These are phyloP conservation scores for Colletes collaris DNA, from an alignment of 2,888 invertebrate genomes.

Conservation along the genomic window DNA sequence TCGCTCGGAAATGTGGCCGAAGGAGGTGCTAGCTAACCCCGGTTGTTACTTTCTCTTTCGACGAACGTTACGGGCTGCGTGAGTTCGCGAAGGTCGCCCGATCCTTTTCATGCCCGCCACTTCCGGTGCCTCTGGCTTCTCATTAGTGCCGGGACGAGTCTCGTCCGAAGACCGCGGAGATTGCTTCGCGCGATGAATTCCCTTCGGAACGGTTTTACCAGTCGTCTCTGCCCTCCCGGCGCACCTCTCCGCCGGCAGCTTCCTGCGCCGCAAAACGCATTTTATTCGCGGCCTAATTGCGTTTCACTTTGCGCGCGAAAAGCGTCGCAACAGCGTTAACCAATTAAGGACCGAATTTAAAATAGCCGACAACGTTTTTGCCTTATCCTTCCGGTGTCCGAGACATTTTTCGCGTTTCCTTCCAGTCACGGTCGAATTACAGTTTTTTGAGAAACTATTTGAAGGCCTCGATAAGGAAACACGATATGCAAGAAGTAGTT, in stretches of 20 bases:
- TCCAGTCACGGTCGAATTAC: too few species aligned
- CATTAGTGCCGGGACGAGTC: constrained; percentile 19
- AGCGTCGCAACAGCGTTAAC: neutral
- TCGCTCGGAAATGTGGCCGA: too few species aligned
- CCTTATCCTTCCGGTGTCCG: too few species aligned
- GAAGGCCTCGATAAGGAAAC: too few species aligned
- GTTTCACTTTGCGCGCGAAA: constrained; percentile 1
- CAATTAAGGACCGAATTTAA: too few species aligned
- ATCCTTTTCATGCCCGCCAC: constrained; percentile 29
- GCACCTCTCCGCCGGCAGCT: neutral
- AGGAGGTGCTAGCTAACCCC: too few species aligned
- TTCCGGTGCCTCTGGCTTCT: constrained; percentile 34
- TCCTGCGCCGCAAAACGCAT: constrained; percentile 1
- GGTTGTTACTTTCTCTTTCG: too few species aligned
- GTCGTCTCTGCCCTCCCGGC: neutral
- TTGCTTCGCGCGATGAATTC: constrained; percentile 10
- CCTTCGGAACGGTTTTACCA: neutral
- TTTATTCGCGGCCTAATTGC: constrained; percentile 13
- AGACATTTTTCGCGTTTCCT: too few species aligned
- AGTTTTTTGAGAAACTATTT: too few species aligned
- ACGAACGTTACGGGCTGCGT: constrained; percentile 12
- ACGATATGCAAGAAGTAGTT: too few species aligned
- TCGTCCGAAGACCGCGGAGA: constrained; percentile 7
- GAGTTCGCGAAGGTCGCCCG: constrained; percentile 33
- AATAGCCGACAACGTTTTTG: too few species aligned